These are phyloP conservation scores for Crax fasciolata DNA, from an alignment of 2,797 vertebrate species.

Conservation along the genomic window DNA sequence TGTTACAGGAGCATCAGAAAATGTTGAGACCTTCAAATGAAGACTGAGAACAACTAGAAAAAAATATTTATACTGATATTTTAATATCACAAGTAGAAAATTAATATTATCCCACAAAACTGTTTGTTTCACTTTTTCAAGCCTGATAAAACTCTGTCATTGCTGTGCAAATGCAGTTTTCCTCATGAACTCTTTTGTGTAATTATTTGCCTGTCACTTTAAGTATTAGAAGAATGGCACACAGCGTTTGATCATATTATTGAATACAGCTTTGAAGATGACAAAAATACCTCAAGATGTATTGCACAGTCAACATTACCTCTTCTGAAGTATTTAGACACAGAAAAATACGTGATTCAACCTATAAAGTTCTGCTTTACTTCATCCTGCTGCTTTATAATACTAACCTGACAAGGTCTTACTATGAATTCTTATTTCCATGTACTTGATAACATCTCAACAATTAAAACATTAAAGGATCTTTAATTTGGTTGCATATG, in stretches of 20 bases:
- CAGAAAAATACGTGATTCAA: neutral
- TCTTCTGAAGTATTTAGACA: neutral
- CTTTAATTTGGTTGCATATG: neutral
- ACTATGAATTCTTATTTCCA: neutral
- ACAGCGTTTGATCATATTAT: neutral
- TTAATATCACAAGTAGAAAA: neutral
- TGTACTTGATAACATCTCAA: neutral
- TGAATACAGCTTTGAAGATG: conserved; percentile 29
- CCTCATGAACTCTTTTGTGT: neutral
- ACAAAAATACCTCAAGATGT: neutral
- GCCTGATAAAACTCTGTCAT: neutral
- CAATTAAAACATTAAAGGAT: neutral
- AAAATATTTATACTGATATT: neutral
- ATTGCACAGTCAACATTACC: neutral
- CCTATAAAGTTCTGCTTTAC: neutral
- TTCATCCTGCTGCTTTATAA: neutral
- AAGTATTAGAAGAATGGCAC: neutral
- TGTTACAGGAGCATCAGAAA: neutral
- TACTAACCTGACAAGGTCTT: neutral
- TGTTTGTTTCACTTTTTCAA: neutral
- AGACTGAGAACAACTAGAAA: neutral
- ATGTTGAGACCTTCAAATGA: neutral
- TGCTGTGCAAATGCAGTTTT: neutral
- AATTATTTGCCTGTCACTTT: conserved; percentile 20
- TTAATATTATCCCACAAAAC: neutral